phyloP scores from a whole-genome alignment of 2,888 invertebrate species.

The Caenorhabditis macrosperma region DNA sequence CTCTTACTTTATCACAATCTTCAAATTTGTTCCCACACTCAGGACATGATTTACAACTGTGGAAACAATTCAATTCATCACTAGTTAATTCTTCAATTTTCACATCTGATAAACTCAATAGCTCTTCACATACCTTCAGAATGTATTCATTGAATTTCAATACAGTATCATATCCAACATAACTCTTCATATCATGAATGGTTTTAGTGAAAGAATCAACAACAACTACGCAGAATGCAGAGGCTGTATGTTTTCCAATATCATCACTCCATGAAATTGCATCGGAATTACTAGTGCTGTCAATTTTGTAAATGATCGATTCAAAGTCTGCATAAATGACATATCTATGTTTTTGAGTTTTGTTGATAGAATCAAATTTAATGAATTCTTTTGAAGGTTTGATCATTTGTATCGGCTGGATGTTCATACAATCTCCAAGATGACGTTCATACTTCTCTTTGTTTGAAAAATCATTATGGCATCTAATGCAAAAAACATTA shows the following conservation, averaged over 20 bases:
- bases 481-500: constrained; percentile 57
- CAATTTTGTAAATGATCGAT: constrained; percentile 49
- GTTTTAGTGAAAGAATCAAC: constrained; percentile 55
- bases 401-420: constrained; percentile 55
- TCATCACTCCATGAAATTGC: constrained; percentile 54
- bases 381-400: constrained; percentile 51
- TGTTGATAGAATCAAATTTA: constrained; percentile 57
- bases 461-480: constrained; percentile 47
- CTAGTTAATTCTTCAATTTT: constrained; percentile 40
- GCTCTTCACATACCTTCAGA: constrained; percentile 30
- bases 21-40: constrained; percentile 23
- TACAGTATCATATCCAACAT: constrained; percentile 33
- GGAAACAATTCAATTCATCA: constrained; percentile 15
- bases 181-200: constrained; percentile 15
- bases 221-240: constrained; percentile 58
- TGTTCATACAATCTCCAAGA: constrained; percentile 59
- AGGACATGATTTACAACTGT: constrained; percentile 22
- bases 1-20: constrained; percentile 44
- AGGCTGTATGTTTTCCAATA: constrained; percentile 60
- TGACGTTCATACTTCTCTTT: constrained; percentile 55
- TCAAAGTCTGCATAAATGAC: constrained; percentile 65
- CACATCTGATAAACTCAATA: constrained; percentile 17
- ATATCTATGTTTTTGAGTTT: constrained; percentile 64
- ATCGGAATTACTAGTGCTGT: constrained; percentile 30
- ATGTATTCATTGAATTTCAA: constrained; percentile 53